These are phyloP conservation scores for Glyptemys insculpta DNA, from an alignment of 2,797 vertebrate genomes.

Conservation along the genomic window DNA sequence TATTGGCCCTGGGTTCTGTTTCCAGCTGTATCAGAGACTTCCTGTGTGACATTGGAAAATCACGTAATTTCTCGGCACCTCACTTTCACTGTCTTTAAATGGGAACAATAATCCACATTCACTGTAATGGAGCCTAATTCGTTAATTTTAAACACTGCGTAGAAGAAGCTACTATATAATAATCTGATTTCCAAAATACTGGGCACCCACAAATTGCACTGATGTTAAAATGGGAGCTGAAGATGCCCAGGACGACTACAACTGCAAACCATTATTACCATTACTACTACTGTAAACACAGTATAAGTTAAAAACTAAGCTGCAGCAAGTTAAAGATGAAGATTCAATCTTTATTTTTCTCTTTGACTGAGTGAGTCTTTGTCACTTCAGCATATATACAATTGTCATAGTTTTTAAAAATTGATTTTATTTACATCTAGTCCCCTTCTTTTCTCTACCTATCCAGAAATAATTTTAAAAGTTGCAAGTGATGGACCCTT, in stretches of 20 bases:
- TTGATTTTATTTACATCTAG: neutral
- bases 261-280: neutral
- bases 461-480: constrained; percentile 5
- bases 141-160: constrained; percentile 18
- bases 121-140: neutral
- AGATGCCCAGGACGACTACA: neutral
- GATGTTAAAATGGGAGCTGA: neutral
- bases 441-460: neutral
- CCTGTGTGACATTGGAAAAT: neutral
- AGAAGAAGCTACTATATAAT: neutral
- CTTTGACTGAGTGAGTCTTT: neutral
- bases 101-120: neutral
- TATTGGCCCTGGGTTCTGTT: neutral
- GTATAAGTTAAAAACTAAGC: neutral
- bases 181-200: neutral
- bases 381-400: neutral
- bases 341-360: neutral
- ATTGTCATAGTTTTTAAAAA: neutral
- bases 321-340: neutral
- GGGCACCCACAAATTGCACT: neutral
- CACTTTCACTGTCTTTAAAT: neutral
- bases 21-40: constrained; percentile 6
- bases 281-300: neutral
- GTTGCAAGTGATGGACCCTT: neutral
- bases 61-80: neutral